These are phyloP conservation scores for Mionectes olivaceus DNA, from an alignment of 2,797 vertebrate species.

Conservation along the genomic window DNA sequence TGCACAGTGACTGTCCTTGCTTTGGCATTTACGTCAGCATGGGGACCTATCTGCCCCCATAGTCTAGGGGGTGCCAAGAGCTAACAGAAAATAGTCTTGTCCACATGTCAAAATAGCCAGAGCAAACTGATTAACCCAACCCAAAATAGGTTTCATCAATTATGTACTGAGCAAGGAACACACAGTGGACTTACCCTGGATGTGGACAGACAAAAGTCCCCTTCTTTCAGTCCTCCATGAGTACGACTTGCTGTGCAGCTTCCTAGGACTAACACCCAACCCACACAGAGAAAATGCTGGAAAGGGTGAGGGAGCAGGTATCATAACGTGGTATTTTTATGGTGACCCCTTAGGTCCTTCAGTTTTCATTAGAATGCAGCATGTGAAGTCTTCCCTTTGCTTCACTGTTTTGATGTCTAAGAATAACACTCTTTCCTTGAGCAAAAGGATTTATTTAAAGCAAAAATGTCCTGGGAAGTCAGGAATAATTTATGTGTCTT, in stretches of 20 bases:
- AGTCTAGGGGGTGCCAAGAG: neutral
- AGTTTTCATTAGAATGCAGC: neutral
- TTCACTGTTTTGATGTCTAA: neutral
- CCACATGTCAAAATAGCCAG: neutral
- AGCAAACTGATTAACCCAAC: neutral
- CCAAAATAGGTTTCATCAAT: neutral
- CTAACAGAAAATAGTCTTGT: neutral
- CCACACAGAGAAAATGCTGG: neutral
- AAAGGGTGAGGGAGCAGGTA: neutral
- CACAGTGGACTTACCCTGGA: neutral
- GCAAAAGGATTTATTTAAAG: neutral
- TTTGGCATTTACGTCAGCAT: neutral
- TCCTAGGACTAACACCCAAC: neutral
- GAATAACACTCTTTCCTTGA: neutral
- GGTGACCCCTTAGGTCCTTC: neutral
- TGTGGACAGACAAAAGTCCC: neutral
- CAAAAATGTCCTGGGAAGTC: neutral
- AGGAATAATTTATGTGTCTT: neutral
- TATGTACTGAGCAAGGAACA: neutral
- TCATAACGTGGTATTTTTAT: neutral
- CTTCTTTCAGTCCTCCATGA: neutral
- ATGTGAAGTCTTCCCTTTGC: neutral
- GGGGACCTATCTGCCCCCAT: neutral
- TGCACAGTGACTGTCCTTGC: neutral
- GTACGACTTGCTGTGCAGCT: neutral